Percentiles rank a stretch among this genome's conserved stretches.
Conservation (phyloP, 2,113 vertebrate species). For the Mirza zaza region DNA sequence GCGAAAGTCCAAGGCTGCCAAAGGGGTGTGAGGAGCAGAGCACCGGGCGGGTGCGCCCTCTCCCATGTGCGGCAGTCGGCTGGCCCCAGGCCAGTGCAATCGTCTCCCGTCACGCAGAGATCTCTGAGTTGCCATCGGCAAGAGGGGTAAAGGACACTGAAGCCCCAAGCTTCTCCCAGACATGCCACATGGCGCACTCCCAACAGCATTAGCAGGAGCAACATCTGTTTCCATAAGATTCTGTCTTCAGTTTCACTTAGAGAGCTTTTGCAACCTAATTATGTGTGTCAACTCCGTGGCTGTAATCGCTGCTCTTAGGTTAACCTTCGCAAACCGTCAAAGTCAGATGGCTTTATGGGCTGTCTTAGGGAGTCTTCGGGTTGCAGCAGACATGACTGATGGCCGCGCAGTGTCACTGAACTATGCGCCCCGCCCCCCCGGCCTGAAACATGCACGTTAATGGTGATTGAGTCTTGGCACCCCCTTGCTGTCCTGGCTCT, state of each 20-base stretch:
- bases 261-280: conserved; percentile 57
- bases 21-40: rapidly evolving
- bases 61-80: rapidly evolving
- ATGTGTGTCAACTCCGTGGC: not conserved
- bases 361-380: conserved; percentile 1
- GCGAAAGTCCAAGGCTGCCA: too few species aligned
- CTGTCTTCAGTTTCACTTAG: conserved; percentile 33
- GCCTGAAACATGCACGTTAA: not conserved
- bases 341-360: conserved; percentile 54
- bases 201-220: not conserved
- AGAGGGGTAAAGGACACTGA: not conserved
- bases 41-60: rapidly evolving
- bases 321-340: conserved; percentile 18
- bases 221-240: not conserved
- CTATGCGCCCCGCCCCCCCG: not conserved
- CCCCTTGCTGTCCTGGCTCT: not conserved
- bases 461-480: conserved; percentile 52
- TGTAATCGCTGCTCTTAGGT: not conserved
- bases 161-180: rapidly evolving
- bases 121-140: not conserved
- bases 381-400: not conserved
- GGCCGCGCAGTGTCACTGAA: not conserved
- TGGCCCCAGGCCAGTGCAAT: not conserved
- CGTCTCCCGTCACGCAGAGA: rapidly evolving
- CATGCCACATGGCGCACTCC: not conserved